Evolutionary conservation across 23 tunicate genomes (phyloP).

Genomic region (Botrylloides violaceus): DNA sequence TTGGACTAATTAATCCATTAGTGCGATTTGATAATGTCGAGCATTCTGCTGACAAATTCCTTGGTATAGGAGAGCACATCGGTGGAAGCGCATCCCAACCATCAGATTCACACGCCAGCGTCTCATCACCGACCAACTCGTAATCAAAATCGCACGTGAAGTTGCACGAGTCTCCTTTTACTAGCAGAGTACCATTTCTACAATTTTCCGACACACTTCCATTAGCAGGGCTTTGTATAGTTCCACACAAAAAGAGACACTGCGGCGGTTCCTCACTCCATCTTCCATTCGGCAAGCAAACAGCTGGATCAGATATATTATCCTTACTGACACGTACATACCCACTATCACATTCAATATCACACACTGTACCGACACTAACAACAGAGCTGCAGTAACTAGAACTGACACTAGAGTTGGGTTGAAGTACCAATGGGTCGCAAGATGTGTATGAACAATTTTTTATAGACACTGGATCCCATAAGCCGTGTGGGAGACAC

Average conservation of each 20-base stretch:
- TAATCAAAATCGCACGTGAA: conserved; percentile 20
- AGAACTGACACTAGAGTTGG: conserved; percentile 1
- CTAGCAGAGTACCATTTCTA: not conserved
- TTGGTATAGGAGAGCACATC: not conserved
- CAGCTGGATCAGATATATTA: too few relatives aligned
- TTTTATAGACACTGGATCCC: conserved; percentile 7
- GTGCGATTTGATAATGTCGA: not conserved
- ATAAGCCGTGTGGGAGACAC: conserved; percentile 22
- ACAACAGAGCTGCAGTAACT: not conserved
- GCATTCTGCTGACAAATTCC: not conserved
- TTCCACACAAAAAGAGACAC: not conserved
- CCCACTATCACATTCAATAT: conserved; percentile 13
- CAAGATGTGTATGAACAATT: conserved; percentile 17
- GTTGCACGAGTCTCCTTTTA: conserved; percentile 20
- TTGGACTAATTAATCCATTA: conserved; percentile 18
- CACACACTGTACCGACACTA: conserved; percentile 2
- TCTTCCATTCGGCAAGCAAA: conserved; percentile 5
- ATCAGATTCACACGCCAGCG: conserved; percentile 6
- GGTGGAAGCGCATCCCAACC: conserved; percentile 25
- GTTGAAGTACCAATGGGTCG: not conserved
- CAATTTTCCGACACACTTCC: conserved; percentile 1
- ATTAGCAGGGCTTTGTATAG: not conserved
- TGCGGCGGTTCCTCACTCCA: conserved; percentile 12
- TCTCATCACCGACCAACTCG: conserved; percentile 9
- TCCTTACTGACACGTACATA: not conserved